Conservation (phyloP, 92 coral and sea anemone species). For the Pocillopora grandis region DNA sequence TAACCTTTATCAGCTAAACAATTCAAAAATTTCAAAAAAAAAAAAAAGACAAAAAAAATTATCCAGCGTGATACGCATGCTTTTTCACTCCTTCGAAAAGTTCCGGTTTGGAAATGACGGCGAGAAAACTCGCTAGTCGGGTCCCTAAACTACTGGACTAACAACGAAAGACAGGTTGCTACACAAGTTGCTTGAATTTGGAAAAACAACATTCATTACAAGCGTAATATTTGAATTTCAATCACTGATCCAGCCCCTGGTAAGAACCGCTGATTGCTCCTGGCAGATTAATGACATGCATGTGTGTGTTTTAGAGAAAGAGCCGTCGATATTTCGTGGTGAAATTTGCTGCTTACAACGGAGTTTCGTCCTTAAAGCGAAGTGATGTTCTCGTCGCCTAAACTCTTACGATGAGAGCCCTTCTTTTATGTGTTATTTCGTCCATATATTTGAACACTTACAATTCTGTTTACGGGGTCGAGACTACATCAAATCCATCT, state of each 20-base stretch:
- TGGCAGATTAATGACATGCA: background rate
- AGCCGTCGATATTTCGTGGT: background rate
- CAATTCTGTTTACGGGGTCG: background rate
- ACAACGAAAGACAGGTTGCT: constrained; percentile 16
- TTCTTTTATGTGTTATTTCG: background rate
- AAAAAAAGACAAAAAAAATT: background rate
- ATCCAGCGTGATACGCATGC: constrained; percentile 27
- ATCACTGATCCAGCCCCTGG: constrained; percentile 7
- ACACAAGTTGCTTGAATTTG: constrained; percentile 1
- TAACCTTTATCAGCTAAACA: constrained; percentile 6
- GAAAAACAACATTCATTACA: constrained; percentile 11
- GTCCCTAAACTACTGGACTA: constrained; percentile 18
- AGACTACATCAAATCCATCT: constrained; percentile 27
- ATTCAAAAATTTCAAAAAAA: constrained; percentile 15
- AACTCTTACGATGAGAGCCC: constrained; percentile 9
- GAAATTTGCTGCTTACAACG: background rate
- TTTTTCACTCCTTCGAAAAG: constrained; percentile 20
- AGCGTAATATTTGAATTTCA: constrained; percentile 14
- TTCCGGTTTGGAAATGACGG: constrained; percentile 37
- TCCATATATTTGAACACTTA: background rate
- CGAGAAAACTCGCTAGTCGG: background rate
- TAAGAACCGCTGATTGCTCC: background rate
- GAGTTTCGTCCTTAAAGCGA: background rate
- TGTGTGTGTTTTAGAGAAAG: constrained; percentile 9
- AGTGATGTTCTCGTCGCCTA: background rate